A percentile compares a stretch with the other conserved stretches of the same genome.
These are phyloP conservation scores for Acinonyx jubatus DNA, from an alignment of 2,113 vertebrate genomes.

Conservation along the genomic window DNA sequence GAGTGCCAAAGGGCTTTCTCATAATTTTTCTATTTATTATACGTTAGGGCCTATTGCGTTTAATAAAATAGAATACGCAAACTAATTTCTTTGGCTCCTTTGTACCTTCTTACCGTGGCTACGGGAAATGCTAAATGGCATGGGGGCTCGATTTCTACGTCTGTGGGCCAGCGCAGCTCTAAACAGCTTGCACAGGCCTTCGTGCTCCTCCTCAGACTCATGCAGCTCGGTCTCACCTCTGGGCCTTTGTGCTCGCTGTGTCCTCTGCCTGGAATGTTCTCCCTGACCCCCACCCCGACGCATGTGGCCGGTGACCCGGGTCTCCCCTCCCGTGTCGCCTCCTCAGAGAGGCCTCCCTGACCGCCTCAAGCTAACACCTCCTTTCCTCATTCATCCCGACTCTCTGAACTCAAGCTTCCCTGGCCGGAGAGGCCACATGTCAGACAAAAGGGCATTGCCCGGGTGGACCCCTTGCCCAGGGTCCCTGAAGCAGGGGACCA, in stretches of 20 bases:
- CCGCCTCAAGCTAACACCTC: background rate
- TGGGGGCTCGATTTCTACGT: fast-evolving
- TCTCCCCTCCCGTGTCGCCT: background rate
- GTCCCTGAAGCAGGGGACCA: background rate
- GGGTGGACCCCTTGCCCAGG: background rate
- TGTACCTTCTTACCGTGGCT: background rate
- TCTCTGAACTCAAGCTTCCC: background rate
- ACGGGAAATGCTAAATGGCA: fast-evolving
- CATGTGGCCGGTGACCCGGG: background rate
- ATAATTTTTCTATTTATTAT: background rate
- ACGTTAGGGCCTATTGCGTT: background rate
- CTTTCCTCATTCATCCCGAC: fast-evolving
- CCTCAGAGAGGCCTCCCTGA: background rate
- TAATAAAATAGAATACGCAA: background rate
- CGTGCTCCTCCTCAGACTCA: background rate
- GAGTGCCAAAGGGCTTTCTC: background rate
- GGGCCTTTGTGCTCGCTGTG: background rate
- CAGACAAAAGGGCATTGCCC: background rate
- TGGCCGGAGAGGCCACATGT: background rate
- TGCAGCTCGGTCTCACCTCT: fast-evolving
- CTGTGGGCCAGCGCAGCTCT: background rate
- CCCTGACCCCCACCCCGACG: fast-evolving
- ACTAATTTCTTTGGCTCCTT: background rate
- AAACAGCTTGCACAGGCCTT: fast-evolving
- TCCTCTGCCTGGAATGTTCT: background rate